phyloP scores from a whole-genome alignment of 53 echinoderm and acorn worm species.

The Mesocentrotus franciscanus region DNA sequence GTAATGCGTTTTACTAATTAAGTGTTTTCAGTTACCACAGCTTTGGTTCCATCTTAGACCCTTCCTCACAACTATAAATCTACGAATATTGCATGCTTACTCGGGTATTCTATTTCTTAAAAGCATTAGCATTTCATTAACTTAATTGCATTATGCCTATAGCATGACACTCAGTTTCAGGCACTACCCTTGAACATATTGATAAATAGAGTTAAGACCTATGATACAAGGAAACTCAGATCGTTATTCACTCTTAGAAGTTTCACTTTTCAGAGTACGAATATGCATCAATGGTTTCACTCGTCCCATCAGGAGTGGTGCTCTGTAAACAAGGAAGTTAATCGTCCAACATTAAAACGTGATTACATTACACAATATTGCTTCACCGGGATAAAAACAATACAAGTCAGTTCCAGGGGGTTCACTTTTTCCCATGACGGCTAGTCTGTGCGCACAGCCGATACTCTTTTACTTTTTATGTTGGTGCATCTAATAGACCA shows the following conservation, averaged over 20 bases:
- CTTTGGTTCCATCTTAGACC: not conserved
- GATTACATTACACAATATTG: too few species aligned
- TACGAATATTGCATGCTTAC: not conserved
- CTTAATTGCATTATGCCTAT: not conserved
- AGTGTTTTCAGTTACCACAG: not conserved
- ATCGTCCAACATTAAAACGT: not conserved
- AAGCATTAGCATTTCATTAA: not conserved
- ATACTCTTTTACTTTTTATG: too few species aligned
- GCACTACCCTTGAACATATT: not conserved
- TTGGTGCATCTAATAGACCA: too few species aligned
- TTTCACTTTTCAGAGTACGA: conserved; percentile 20
- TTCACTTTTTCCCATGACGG: too few species aligned
- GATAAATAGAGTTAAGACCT: not conserved
- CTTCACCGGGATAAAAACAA: too few species aligned
- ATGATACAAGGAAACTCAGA: conserved; percentile 4
- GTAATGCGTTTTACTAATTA: not conserved
- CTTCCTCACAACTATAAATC: not conserved
- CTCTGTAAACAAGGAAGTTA: conserved; percentile 22
- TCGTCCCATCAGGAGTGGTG: not conserved
- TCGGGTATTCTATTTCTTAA: not conserved
- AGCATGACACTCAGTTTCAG: not conserved
- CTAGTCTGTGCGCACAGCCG: too few species aligned
- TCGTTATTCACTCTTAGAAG: not conserved
- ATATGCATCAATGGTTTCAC: conserved; percentile 2
- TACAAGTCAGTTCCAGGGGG: too few species aligned